phyloP scores from a whole-genome alignment of 2,888 invertebrate species.

The Craniophora ligustri region DNA sequence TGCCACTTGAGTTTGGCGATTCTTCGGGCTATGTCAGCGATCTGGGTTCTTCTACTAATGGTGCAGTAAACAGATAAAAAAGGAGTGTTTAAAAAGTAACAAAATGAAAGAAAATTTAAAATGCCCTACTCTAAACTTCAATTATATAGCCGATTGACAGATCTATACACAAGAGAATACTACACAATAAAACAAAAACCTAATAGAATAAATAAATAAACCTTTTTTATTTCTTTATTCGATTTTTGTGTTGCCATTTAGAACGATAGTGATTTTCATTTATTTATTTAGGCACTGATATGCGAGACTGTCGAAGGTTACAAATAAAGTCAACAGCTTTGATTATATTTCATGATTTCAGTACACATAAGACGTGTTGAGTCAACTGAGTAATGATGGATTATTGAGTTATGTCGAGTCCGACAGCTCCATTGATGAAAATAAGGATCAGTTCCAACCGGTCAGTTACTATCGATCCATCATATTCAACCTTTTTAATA shows the following conservation, averaged over 20 bases:
- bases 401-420: too few species aligned
- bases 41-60: too few species aligned
- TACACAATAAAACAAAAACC: constrained; percentile 14
- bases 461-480: too few species aligned
- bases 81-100: too few species aligned
- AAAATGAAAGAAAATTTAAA: constrained; percentile 24
- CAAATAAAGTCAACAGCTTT: constrained; percentile 29
- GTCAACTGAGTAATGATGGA: too few species aligned
- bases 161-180: constrained; percentile 14
- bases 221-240: constrained; percentile 22
- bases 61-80: too few species aligned
- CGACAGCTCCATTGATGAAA: too few species aligned
- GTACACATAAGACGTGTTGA: constrained; percentile 5
- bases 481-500: too few species aligned
- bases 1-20: too few species aligned
- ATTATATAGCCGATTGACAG: constrained; percentile 39
- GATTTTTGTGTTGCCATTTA: constrained; percentile 36
- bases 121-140: constrained; percentile 7
- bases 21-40: too few species aligned
- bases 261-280: constrained; percentile 12
- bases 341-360: constrained; percentile 23
- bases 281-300: constrained; percentile 31
- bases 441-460: too few species aligned
- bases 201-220: constrained; percentile 22
- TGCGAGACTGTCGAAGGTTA: constrained; percentile 6